Evolutionary conservation across 2,888 invertebrate species (phyloP), one percentile per base, ranked within the genome.

Genomic region (Panzeria rudis): DNA sequence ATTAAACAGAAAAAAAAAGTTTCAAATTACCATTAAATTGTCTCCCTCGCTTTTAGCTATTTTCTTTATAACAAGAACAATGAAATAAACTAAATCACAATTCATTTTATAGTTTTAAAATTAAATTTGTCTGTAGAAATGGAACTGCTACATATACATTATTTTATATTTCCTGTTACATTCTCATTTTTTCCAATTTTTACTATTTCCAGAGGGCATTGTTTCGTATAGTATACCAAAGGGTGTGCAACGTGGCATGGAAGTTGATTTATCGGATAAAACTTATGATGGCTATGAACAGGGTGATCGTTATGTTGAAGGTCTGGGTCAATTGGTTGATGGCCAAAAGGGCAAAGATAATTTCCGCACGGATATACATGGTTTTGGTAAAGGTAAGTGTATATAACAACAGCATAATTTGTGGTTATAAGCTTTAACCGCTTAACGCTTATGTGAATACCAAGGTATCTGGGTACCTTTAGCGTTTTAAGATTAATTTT

Each of bases 141-240:
- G 44, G 35, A 56, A 32, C 9, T n/a, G 3, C 47, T 35, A 54
- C 25, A 59, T 59, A 38, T 66, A 73, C 25, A 38, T 73, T 66
- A 66, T 80, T 80, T 73, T 84, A 84, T 81, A 77, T 84, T 82
- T 82, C 85, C 82, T 84, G 61, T 78, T 61, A 8, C n/a, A 56
- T 44, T 66, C 17, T 64, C 54, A 29, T 41, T 73, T 71, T 52
- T 52, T 59, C 50, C 59, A 72, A 62, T 59, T 44, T 71, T 76
- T 20, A 59, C 35, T 64, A 35, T 62, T 79, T 93, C 32, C 94
- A 97, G 97, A 96, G 92, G 96, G 96, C 83, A 94, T 97, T 86
- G 93, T 96, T 88, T 95, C 96, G 87, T 97, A 97, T 93, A 94
- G 95, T 88, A 95, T 96, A 94, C 96, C 96, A 35, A 95, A 96